Conservation (phyloP, 1,140 invertebrate genomes). For the Sipha flava region DNA sequence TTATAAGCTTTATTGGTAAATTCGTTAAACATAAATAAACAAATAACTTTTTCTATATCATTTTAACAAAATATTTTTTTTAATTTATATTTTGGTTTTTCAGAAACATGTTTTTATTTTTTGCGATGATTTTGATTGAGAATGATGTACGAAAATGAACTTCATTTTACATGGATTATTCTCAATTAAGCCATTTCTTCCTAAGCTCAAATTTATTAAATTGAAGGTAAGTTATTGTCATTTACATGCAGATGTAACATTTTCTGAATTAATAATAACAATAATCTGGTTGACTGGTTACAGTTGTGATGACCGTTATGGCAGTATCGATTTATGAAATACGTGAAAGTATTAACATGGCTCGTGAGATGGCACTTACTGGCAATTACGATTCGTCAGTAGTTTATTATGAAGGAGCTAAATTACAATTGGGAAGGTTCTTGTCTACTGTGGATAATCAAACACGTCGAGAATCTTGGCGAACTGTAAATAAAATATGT, state of each 20-base stretch:
- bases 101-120: neutral
- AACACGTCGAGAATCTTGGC: conserved; percentile 78
- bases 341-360: conserved; percentile 84
- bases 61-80: neutral
- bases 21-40: neutral
- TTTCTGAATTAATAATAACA: neutral
- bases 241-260: neutral
- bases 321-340: conserved; percentile 78
- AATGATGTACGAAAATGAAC: neutral
- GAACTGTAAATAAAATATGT: conserved; percentile 53
- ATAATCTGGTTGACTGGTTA: conserved; percentile 9
- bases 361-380: conserved; percentile 85
- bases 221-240: neutral
- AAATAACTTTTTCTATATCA: neutral
- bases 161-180: neutral
- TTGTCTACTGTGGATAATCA: conserved; percentile 62
- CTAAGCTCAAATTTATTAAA: neutral
- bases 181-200: neutral
- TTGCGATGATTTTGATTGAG: neutral
- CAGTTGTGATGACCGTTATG: conserved; percentile 49
- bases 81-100: neutral
- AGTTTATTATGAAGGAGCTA: conserved; percentile 90
- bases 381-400: conserved; percentile 91
- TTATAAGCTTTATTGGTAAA: neutral
- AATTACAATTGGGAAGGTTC: conserved; percentile 80